These are phyloP conservation scores for Hassar affinis DNA, from an alignment of 2,113 vertebrate species.

Conservation along the genomic window DNA sequence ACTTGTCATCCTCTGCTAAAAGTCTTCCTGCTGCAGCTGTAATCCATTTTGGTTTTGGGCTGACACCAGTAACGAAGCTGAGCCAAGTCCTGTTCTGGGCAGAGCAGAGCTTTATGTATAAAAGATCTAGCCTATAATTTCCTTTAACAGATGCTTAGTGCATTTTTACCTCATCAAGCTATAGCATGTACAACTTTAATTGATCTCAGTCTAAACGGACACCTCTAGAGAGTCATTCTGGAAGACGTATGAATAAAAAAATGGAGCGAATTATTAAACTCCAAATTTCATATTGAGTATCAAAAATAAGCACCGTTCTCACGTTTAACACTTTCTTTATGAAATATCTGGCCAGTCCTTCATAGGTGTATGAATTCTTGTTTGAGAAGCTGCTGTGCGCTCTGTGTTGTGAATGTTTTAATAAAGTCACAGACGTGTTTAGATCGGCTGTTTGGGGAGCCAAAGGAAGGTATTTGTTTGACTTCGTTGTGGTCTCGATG, in stretches of 20 bases:
- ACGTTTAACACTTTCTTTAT: not conserved
- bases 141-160: not conserved
- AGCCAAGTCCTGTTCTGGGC: not conserved
- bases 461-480: conserved; percentile 1
- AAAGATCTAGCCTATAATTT: conserved; percentile 5
- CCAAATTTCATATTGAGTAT: not conserved
- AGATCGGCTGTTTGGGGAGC: not conserved
- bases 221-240: not conserved
- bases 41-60: conserved; percentile 30
- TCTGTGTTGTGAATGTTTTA: not conserved
- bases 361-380: not conserved
- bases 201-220: not conserved
- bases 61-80: not conserved
- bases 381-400: not conserved
- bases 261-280: too few species aligned
- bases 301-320: not conserved
- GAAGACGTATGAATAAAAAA: not conserved
- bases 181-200: not conserved
- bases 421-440: not conserved
- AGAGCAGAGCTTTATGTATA: not conserved
- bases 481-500: not conserved
- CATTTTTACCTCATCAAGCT: not conserved
- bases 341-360: not conserved
- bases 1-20: conserved; percentile 11
- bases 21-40: not conserved